Evolutionary conservation across 2,113 vertebrate genomes (phyloP).

Genomic region (Myrmophylax atrothorax): DNA sequence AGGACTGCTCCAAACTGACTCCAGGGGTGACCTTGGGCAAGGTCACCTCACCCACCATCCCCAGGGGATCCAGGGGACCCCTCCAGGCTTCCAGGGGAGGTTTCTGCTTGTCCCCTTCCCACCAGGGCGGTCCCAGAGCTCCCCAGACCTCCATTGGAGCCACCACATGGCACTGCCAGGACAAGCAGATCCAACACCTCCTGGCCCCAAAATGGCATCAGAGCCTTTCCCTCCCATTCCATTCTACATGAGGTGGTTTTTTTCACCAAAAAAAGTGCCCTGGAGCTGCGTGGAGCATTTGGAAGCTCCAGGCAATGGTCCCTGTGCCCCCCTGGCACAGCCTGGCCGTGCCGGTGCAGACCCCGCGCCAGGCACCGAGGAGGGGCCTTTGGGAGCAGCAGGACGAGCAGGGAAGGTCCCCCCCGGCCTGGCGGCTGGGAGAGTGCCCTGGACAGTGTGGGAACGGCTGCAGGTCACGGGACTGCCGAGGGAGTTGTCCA

Average conservation of each 20-base stretch:
- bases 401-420: background rate
- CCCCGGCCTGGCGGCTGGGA: background rate
- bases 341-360: background rate
- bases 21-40: background rate
- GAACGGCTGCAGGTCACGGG: slow-evolving; percentile 44
- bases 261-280: fast-evolving
- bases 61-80: fast-evolving
- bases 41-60: background rate
- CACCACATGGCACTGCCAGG: fast-evolving
- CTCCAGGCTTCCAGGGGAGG: background rate
- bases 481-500: background rate
- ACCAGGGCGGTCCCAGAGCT: background rate
- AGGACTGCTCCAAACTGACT: fast-evolving
- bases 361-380: fast-evolving
- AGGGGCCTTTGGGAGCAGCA: background rate
- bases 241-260: fast-evolving
- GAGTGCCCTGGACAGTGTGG: background rate
- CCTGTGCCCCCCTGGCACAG: background rate
- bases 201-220: fast-evolving
- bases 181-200: fast-evolving
- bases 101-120: fast-evolving
- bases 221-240: background rate
- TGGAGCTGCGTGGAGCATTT: fast-evolving
- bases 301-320: background rate
- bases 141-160: fast-evolving